These are phyloP conservation scores for Murina feae DNA, from an alignment of 2,113 vertebrate species.

Conservation along the genomic window DNA sequence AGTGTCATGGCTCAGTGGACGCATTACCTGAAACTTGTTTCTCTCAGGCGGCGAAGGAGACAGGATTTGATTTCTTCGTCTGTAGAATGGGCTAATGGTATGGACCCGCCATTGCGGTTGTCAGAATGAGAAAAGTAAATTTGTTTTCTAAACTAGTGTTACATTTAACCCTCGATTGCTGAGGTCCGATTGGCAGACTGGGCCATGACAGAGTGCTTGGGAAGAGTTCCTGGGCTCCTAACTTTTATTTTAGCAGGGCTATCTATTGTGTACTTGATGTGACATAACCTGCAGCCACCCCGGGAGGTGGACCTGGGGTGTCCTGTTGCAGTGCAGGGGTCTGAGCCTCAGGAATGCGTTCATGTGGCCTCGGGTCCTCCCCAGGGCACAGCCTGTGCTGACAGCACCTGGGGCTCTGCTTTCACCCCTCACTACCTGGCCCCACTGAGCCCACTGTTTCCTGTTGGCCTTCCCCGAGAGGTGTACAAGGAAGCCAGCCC, in stretches of 20 bases:
- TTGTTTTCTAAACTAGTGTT: neutral
- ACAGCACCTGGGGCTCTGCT: rapidly evolving
- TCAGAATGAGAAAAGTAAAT: neutral
- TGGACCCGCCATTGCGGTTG: rapidly evolving
- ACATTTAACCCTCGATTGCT: rapidly evolving
- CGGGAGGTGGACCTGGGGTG: rapidly evolving
- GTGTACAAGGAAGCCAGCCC: neutral
- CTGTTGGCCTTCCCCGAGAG: neutral
- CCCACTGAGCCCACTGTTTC: neutral
- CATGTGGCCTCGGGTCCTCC: rapidly evolving
- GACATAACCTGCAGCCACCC: neutral
- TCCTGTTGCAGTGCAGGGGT: neutral
- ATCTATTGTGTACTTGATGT: rapidly evolving
- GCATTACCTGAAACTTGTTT: neutral
- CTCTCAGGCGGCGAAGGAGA: too few relatives aligned
- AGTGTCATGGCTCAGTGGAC: rapidly evolving
- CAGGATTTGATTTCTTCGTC: neutral
- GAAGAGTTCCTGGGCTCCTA: neutral
- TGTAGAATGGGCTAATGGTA: neutral
- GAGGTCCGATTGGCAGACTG: neutral
- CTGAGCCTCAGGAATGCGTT: neutral
- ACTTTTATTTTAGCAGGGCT: neutral
- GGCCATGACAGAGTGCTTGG: neutral
- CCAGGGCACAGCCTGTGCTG: rapidly evolving
- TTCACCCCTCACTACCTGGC: neutral